A percentile compares a stretch with the other conserved stretches of the same genome.
phyloP scores from a whole-genome alignment of 2,797 vertebrate genomes.

The Propithecus perrieri region DNA sequence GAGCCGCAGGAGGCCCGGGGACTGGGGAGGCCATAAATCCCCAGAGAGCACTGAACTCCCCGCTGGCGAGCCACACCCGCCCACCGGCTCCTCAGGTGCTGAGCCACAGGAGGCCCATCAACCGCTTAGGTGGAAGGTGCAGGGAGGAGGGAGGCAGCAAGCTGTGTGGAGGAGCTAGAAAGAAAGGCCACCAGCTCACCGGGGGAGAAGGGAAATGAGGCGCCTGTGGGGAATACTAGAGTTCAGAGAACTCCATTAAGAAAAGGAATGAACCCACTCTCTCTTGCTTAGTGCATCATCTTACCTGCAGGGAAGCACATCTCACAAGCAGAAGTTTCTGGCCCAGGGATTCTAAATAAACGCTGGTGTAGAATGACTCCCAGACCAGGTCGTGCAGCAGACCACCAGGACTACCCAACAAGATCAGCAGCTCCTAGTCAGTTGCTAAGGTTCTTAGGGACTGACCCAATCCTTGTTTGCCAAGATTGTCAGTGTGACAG shows the following conservation, averaged over 20 bases:
- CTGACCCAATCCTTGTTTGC: background rate
- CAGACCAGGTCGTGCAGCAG: background rate
- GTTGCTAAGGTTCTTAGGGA: background rate
- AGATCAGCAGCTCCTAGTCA: background rate
- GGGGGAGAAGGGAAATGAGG: conserved; percentile 37
- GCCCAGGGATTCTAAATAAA: background rate
- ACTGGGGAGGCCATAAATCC: conserved; percentile 42
- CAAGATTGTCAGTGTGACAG: background rate
- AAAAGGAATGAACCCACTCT: background rate
- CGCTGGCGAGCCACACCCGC: conserved; percentile 34
- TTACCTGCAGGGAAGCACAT: background rate
- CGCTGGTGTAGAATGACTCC: background rate
- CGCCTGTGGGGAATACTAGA: conserved; percentile 46
- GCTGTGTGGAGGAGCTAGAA: conserved; percentile 25
- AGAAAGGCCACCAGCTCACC: conserved; percentile 49
- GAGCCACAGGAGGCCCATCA: conserved; percentile 55
- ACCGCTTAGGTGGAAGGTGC: conserved; percentile 60
- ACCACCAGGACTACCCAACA: background rate
- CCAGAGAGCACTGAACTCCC: conserved; percentile 49
- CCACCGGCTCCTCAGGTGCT: conserved; percentile 67
- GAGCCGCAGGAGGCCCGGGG: conserved; percentile 60
- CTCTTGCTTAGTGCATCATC: background rate
- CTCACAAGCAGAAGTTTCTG: background rate
- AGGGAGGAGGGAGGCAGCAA: conserved; percentile 17
- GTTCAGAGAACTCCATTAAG: conserved; percentile 51